Conservation (phyloP, 2,888 invertebrate species). For the Tortricodes alternella region DNA sequence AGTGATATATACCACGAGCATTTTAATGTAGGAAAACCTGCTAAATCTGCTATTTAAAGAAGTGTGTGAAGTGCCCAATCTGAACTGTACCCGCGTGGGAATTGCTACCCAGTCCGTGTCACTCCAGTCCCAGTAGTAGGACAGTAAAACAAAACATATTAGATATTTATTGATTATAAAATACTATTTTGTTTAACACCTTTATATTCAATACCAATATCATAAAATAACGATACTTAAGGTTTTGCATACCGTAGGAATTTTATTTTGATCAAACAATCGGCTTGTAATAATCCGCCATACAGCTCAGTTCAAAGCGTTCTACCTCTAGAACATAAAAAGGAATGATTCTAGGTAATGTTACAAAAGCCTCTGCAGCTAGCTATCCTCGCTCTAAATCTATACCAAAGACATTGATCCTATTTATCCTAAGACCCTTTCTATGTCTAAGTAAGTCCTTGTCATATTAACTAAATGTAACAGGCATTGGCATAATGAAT, state of each 20-base stretch:
- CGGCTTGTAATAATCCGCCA: constrained; percentile 16
- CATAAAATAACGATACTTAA: background rate
- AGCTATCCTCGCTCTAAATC: constrained; percentile 9
- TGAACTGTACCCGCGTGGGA: too few species aligned
- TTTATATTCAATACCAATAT: background rate
- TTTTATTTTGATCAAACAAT: constrained; percentile 11
- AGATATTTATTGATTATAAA: too few species aligned
- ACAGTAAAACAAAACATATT: too few species aligned
- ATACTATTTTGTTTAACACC: background rate
- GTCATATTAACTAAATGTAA: constrained; percentile 27
- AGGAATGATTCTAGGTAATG: constrained; percentile 18
- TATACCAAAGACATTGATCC: constrained; percentile 24
- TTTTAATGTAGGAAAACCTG: too few species aligned
- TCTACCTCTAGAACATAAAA: constrained; percentile 10
- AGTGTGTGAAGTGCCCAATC: too few species aligned
- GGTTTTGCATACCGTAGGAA: background rate
- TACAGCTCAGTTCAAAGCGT: constrained; percentile 12
- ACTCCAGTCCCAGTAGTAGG: too few species aligned
- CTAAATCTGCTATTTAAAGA: too few species aligned
- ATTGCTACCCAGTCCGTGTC: too few species aligned
- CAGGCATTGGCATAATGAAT: constrained; percentile 22
- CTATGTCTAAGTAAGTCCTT: constrained; percentile 28
- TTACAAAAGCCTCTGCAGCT: constrained; percentile 11
- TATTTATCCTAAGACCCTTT: constrained; percentile 29
- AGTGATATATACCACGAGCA: too few species aligned